phyloP scores from a whole-genome alignment of 1,140 invertebrate genomes.

The Drosophila santomea region DNA sequence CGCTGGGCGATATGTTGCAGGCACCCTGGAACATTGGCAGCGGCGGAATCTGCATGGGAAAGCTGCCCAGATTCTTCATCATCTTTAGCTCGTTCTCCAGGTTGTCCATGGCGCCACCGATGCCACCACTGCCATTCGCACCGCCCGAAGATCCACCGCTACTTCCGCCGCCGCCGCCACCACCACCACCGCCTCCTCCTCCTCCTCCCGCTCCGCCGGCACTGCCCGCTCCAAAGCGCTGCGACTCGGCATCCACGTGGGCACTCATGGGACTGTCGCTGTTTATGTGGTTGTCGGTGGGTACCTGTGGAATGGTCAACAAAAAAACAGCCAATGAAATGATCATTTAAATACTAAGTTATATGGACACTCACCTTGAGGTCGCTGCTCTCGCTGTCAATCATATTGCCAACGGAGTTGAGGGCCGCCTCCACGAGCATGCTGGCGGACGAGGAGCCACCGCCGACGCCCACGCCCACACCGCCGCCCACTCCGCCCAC shows the following conservation, averaged over 20 bases:
- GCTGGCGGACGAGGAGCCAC: conserved; percentile 79
- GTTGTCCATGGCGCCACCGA: conserved; percentile 69
- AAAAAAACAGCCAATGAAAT: too few relatives aligned
- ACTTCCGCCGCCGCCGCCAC: conserved; percentile 41
- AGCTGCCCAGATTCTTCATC: conserved; percentile 84
- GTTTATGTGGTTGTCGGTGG: conserved; percentile 81
- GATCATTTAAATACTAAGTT: too few relatives aligned
- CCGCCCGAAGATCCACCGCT: conserved; percentile 28
- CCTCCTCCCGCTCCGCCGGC: conserved; percentile 33
- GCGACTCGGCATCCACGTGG: conserved; percentile 73
- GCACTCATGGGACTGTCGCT: conserved; percentile 82
- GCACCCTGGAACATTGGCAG: conserved; percentile 81
- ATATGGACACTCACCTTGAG: conserved; percentile 59
- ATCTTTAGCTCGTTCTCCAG: conserved; percentile 84
- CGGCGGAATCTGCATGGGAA: conserved; percentile 84
- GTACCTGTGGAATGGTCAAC: conserved; percentile 40
- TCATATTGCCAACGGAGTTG: conserved; percentile 84
- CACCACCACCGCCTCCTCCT: background rate
- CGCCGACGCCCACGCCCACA: conserved; percentile 46
- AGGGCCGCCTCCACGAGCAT: conserved; percentile 84
- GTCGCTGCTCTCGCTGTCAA: conserved; percentile 82
- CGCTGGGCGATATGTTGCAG: conserved; percentile 79
- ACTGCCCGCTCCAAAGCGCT: conserved; percentile 62
- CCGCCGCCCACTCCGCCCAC: conserved; percentile 63
- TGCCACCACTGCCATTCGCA: conserved; percentile 45